Percentiles rank a stretch among this genome's conserved stretches.
phyloP scores from a whole-genome alignment of 2,888 invertebrate species.

The Rotaria magnacalcarata region DNA sequence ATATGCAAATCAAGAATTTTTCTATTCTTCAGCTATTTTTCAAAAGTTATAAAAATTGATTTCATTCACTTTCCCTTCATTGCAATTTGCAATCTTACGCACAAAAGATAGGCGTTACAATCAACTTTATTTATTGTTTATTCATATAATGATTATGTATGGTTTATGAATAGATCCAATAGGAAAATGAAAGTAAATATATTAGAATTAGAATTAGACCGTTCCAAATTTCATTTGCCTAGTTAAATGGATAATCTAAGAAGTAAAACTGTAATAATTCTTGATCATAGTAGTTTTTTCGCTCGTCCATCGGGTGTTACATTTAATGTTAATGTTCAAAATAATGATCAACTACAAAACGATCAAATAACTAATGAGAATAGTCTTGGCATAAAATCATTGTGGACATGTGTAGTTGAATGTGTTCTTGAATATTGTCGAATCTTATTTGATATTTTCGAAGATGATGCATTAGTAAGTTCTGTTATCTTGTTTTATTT shows the following conservation, averaged over 20 bases:
- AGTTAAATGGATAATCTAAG: not conserved
- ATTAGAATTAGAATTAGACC: too few species aligned
- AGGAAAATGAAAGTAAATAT: too few species aligned
- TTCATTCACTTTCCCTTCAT: too few species aligned
- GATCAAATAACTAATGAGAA: conserved; percentile 17
- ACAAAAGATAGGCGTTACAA: not conserved
- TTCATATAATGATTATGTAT: not conserved
- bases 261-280: conserved; percentile 83
- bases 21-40: too few species aligned
- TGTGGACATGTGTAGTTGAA: conserved; percentile 94
- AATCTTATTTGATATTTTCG: conserved; percentile 94
- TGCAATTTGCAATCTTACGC: too few species aligned
- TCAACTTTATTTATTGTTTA: not conserved
- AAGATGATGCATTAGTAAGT: conserved; percentile 74
- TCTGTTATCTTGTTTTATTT: not conserved
- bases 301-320: conserved; percentile 76
- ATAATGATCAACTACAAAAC: conserved; percentile 68
- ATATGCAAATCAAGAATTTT: too few species aligned
- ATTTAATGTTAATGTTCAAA: conserved; percentile 74
- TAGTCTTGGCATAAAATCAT: conserved; percentile 65
- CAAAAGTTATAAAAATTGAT: too few species aligned
- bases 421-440: conserved; percentile 90
- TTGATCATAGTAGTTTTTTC: conserved; percentile 88
- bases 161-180: not conserved
- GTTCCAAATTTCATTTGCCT: too few species aligned